Percentiles rank a stretch among this genome's conserved stretches.
These are phyloP conservation scores for Drosophila saltans DNA, from an alignment of 1,140 invertebrate genomes.

Conservation along the genomic window DNA sequence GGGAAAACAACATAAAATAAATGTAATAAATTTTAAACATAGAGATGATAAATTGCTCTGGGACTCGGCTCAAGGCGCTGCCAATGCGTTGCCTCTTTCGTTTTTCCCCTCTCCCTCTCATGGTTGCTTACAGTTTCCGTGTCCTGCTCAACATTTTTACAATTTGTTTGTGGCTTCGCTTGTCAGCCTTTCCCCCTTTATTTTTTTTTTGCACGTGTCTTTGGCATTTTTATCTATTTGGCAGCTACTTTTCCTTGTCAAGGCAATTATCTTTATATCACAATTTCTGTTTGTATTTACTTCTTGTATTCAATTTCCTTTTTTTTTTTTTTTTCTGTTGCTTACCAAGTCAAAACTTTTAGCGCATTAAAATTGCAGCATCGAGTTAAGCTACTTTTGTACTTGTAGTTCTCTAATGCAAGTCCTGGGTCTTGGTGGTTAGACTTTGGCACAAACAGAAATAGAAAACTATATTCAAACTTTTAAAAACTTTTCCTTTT, in stretches of 20 bases:
- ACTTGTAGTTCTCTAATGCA: conserved; percentile 29
- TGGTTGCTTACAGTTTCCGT: background rate
- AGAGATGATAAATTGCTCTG: conserved; percentile 81
- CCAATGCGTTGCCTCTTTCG: conserved; percentile 47
- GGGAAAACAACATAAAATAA: conserved; percentile 75
- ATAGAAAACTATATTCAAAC: background rate
- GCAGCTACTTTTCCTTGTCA: conserved; percentile 63
- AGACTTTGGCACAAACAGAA: conserved; percentile 1
- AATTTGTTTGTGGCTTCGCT: conserved; percentile 77
- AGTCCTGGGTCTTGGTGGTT: conserved; percentile 42
- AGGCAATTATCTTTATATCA: conserved; percentile 52
- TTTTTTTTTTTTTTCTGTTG: conserved; percentile 27
- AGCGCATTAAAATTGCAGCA: conserved; percentile 52
- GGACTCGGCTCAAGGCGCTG: conserved; percentile 70
- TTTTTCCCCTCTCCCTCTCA: background rate
- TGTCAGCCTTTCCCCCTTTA: conserved; percentile 18
- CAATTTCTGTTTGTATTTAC: conserved; percentile 37
- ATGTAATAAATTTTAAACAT: conserved; percentile 82
- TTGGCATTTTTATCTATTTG: conserved; percentile 74
- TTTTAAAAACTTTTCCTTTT: background rate
- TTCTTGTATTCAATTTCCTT: conserved; percentile 24
- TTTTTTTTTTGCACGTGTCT: conserved; percentile 37
- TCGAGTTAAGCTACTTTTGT: conserved; percentile 19
- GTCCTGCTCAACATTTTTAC: conserved; percentile 62
- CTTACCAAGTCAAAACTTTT: conserved; percentile 50